Percentiles rank a stretch among this genome's conserved stretches.
phyloP scores from a whole-genome alignment of 64 coral and sea anemone species.

The Actinia equina region DNA sequence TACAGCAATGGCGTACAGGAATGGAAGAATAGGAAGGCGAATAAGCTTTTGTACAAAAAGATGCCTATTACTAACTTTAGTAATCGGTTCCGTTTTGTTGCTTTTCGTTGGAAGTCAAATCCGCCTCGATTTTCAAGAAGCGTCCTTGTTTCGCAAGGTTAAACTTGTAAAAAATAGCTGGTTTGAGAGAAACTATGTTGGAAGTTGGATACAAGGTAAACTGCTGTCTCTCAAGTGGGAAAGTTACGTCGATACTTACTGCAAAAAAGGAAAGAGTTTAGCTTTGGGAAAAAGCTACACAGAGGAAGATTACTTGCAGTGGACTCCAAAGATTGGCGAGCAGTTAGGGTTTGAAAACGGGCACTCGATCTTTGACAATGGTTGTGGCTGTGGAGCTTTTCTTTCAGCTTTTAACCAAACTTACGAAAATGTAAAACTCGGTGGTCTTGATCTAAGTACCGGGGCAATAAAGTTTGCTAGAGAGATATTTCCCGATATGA shows the following conservation, averaged over 20 bases:
- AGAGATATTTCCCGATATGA: constrained; percentile 38
- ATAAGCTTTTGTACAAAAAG: background rate
- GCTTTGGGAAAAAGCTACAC: constrained; percentile 58
- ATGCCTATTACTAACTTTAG: background rate
- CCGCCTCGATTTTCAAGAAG: constrained; percentile 40
- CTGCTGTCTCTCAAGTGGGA: constrained; percentile 57
- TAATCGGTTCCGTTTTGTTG: background rate
- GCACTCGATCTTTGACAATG: constrained; percentile 66
- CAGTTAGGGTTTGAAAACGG: constrained; percentile 60
- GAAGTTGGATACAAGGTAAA: constrained; percentile 56
- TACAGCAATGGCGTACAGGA: background rate
- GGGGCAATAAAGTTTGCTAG: constrained; percentile 68
- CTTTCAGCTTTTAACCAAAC: constrained; percentile 48
- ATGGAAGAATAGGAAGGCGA: background rate
- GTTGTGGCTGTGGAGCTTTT: constrained; percentile 71
- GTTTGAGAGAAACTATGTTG: constrained; percentile 56
- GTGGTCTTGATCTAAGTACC: constrained; percentile 51
- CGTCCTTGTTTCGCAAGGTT: constrained; percentile 59
- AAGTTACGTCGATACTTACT: constrained; percentile 60
- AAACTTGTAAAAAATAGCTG: constrained; percentile 63
- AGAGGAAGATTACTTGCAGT: constrained; percentile 45
- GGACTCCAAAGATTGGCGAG: constrained; percentile 30
- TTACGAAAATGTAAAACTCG: constrained; percentile 55
- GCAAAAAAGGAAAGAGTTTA: constrained; percentile 48
- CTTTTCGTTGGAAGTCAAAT: constrained; percentile 34